Evolutionary conservation across 2,113 vertebrate species (phyloP).

Genomic region (Tetrao urogallus): DNA sequence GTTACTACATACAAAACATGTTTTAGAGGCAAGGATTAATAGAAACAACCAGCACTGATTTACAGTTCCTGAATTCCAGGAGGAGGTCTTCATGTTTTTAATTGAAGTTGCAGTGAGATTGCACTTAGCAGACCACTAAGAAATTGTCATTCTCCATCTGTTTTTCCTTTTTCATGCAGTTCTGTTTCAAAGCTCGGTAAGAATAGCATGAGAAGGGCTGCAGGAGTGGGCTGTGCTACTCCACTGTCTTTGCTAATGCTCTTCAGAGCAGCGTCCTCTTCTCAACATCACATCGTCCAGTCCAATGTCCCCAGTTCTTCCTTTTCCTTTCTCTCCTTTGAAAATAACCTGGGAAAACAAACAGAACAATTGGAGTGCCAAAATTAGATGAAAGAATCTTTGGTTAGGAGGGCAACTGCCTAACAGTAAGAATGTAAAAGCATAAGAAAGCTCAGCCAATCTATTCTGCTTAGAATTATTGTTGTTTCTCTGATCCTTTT

Average conservation of each 20-base stretch:
- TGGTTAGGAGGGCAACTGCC: background rate
- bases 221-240: background rate
- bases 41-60: background rate
- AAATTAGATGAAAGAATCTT: background rate
- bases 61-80: slow-evolving; percentile 66
- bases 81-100: background rate
- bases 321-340: slow-evolving; percentile 89
- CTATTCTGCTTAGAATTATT: background rate
- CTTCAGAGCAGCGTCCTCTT: slow-evolving; percentile 88
- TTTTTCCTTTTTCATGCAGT: background rate
- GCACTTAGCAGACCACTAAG: slow-evolving; percentile 33
- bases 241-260: slow-evolving; percentile 59
- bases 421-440: background rate
- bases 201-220: background rate
- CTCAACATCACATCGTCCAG: slow-evolving; percentile 92
- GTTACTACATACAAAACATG: background rate
- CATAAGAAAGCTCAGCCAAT: background rate
- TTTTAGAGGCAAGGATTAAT: background rate
- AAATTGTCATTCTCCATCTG: background rate
- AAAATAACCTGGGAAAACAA: slow-evolving; percentile 88
- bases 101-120: slow-evolving; percentile 13
- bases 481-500: background rate
- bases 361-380: background rate
- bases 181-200: slow-evolving; percentile 18
- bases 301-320: slow-evolving; percentile 87